These are phyloP conservation scores for Syngnathoides biaculeatus DNA, from an alignment of 2,113 vertebrate genomes.

Conservation along the genomic window DNA sequence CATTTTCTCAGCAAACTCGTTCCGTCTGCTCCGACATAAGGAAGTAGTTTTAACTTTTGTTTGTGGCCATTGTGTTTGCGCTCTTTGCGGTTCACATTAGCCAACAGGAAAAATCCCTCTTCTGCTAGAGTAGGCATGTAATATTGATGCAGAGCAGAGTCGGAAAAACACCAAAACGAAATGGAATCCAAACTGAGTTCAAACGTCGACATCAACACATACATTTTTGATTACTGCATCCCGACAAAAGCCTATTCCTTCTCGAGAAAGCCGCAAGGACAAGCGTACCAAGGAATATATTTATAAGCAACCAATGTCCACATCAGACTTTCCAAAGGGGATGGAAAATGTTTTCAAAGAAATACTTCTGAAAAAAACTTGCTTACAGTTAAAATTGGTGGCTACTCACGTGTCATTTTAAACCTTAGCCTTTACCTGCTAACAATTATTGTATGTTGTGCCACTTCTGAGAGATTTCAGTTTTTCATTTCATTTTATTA, in stretches of 20 bases:
- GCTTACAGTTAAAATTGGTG: slow-evolving; percentile 40
- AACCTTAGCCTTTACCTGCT: background rate
- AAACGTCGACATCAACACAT: slow-evolving; percentile 68
- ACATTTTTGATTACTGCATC: slow-evolving; percentile 68
- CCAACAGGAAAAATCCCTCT: slow-evolving; percentile 37
- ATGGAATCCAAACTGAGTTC: slow-evolving; percentile 65
- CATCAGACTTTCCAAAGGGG: slow-evolving; percentile 63
- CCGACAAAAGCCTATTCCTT: slow-evolving; percentile 45
- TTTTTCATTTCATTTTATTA: too few species aligned
- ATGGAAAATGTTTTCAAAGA: slow-evolving; percentile 37
- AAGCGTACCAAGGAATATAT: slow-evolving; percentile 48
- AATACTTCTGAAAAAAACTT: slow-evolving; percentile 61
- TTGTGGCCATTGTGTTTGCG: slow-evolving; percentile 50
- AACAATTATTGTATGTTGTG: background rate
- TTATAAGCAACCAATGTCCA: slow-evolving; percentile 67
- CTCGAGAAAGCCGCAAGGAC: slow-evolving; percentile 46
- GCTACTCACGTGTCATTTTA: slow-evolving; percentile 22
- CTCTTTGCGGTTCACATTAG: slow-evolving; percentile 47
- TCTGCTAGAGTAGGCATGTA: slow-evolving; percentile 58
- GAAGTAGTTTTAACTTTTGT: slow-evolving; percentile 56
- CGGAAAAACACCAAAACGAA: slow-evolving; percentile 61
- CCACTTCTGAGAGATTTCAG: background rate
- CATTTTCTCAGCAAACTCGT: background rate
- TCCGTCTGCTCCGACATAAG: slow-evolving; percentile 33
- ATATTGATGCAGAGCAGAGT: slow-evolving; percentile 69